phyloP scores from a whole-genome alignment of 2,113 vertebrate species.

The Nibea coibor region DNA sequence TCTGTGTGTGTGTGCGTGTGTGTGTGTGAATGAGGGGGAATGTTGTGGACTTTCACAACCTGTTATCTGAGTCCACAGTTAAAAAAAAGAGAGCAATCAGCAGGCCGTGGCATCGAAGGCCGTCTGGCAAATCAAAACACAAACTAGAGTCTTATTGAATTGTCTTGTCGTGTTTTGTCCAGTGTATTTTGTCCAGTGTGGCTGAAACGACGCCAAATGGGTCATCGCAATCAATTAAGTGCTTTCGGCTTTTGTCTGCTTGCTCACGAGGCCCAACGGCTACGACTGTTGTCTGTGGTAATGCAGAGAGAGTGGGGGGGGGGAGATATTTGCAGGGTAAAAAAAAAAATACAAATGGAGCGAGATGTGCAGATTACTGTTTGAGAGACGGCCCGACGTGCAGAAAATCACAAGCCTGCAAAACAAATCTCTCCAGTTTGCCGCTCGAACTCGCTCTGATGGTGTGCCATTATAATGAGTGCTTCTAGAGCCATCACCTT shows the following conservation, averaged over 20 bases:
- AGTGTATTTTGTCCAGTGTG: constrained; percentile 16
- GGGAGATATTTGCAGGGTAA: constrained; percentile 36
- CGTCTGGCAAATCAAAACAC: constrained; percentile 46
- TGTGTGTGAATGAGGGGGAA: constrained; percentile 14
- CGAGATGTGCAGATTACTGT: constrained; percentile 21
- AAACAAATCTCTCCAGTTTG: constrained; percentile 64
- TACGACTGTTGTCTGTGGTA: constrained; percentile 27
- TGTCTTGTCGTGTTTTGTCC: constrained; percentile 25
- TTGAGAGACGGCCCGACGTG: neutral
- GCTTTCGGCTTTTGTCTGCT: constrained; percentile 39
- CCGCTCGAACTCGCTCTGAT: constrained; percentile 36
- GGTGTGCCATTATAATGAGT: constrained; percentile 43
- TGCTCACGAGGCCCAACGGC: constrained; percentile 34
- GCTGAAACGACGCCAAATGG: constrained; percentile 44
- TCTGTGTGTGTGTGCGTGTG: too few species aligned
- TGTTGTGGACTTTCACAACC: constrained; percentile 42
- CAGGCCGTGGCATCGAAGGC: constrained; percentile 41
- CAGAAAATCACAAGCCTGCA: constrained; percentile 30
- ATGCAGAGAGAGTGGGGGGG: constrained; percentile 1
- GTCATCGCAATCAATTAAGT: constrained; percentile 71
- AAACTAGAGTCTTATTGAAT: constrained; percentile 48
- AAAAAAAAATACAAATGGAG: constrained; percentile 6
- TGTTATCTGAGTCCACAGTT: constrained; percentile 55
- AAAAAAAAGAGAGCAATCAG: constrained; percentile 43
- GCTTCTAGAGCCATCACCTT: constrained; percentile 58